Conservation (phyloP, 2,113 vertebrate genomes). For the Barbus barbus region DNA sequence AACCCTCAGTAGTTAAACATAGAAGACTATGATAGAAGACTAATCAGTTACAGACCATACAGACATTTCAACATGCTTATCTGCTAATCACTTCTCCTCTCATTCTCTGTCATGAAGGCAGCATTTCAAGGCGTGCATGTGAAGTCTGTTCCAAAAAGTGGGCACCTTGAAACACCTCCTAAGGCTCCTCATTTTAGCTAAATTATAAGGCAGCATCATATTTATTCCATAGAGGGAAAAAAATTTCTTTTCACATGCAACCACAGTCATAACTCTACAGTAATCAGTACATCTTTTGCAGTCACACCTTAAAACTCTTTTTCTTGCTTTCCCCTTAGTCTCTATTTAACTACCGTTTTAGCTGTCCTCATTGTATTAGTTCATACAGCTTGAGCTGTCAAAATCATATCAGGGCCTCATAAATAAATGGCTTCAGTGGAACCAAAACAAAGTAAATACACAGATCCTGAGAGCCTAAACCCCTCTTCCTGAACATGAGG, state of each 20-base stretch:
- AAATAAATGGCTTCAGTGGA: slow-evolving; percentile 71
- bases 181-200: not conserved
- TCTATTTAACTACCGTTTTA: slow-evolving; percentile 27
- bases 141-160: not conserved
- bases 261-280: not conserved
- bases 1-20: slow-evolving; percentile 5
- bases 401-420: slow-evolving; percentile 64
- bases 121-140: not conserved
- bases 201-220: not conserved
- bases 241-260: not conserved
- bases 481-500: slow-evolving; percentile 64
- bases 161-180: not conserved
- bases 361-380: slow-evolving; percentile 61
- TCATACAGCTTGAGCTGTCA: slow-evolving; percentile 51
- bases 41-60: slow-evolving; percentile 35
- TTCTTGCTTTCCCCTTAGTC: slow-evolving; percentile 3
- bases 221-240: not conserved
- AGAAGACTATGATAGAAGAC: slow-evolving; percentile 12
- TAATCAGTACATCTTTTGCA: not conserved
- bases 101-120: not conserved
- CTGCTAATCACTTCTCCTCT: too few relatives aligned
- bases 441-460: slow-evolving; percentile 70
- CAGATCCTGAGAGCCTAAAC: slow-evolving; percentile 61
- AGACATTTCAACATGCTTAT: slow-evolving; percentile 2
- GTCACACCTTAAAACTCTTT: slow-evolving; percentile 23